Evolutionary conservation across 2,113 vertebrate species (phyloP), one percentile per base, ranked within the genome.

Genomic region (Lota lota): DNA sequence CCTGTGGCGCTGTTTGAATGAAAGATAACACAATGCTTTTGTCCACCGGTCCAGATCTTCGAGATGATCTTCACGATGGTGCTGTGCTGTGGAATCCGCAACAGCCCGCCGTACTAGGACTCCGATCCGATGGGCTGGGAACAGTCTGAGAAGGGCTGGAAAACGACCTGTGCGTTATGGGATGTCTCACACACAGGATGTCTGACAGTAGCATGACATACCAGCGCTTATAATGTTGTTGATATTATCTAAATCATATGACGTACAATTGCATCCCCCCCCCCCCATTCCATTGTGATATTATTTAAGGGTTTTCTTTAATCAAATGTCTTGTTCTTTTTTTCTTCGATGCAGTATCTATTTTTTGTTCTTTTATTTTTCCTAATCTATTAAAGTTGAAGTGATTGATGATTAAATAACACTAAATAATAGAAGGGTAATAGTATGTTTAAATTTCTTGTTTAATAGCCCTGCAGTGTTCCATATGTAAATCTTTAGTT

Each of bases 31-130:
- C 18, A 24, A 7, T 4, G 54, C 15, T 72, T 59, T 2, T 20
- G 61, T 73, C 68, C 63, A 16, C 28, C 61, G 57, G 8, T 74
- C 68, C 24, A 90, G 88, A 83, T 90, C 66, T 90, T 90, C 14
- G 88, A 90, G 69, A 90, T 90, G 88, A 90, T 90, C 80, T 90
- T 90, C 86, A 90, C 88, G 70, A 90, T 90, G 88, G 87, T 90
- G 75, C 88, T 90, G 56, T 90, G 88, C 20, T 90, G 88, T n/a
- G 88, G 88, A 72, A 90, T 90, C 70, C 87, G 85, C 3, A 88
- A 90, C 83, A 89, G 77, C 63, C 87, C 87, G 36, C 84, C 77
- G 0, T 90, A 90, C 69, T 90, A 83, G 61, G 11, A 67, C 22
- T 33, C 59, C 16, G 59, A 36, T 22, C 57, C 56, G 54, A 33